Evolutionary conservation across 1,140 invertebrate species (phyloP), one percentile per base, ranked within the genome.

Genomic region (Doryteuthis pealeii): DNA sequence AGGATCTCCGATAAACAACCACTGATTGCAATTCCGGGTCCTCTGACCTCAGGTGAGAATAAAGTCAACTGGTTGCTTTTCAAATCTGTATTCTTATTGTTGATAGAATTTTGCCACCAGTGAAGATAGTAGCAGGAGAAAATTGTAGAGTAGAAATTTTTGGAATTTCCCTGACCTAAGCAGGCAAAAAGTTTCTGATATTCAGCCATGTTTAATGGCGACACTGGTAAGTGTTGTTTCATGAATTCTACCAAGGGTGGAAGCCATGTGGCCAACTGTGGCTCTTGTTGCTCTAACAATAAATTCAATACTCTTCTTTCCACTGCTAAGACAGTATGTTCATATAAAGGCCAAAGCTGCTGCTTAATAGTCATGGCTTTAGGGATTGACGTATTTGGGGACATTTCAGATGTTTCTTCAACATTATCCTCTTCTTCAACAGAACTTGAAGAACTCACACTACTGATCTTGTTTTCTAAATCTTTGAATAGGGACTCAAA

Each of bases 131-230:
- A 69, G 62, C 74, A 77, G 40, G 72, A 15, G 62, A 75, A 76
- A 28, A 71, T 69, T 0, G 78, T 75, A 28, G 81, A 33, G 2
- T 74, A 32, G 30, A 79, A 32, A 28, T 71, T 70, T 40, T 78
- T 78, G 30, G 81, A 69, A 30, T 76, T 70, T 30, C 72, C 72
- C 14, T 75, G 75, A 28, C 72, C 73, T 80, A 82, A 78, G 58
- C 79, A 72, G 33, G 49, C 40, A 6, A 35, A 30, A 40, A 70
- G 68, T 33, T 35, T 62, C 5, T 28, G 54, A 28, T 62, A 62
- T 33, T 68, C 66, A 12, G 30, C 28, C n/a, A 68, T 8, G 18
- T 4, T 32, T 12, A 68, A 2, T 14, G 66, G 66, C 5, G 66
- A 68, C n/a, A 68, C 66, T 10, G 31, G 26, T 18, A 68, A 10